Evolutionary conservation across 2,797 vertebrate genomes (phyloP).

Genomic region (Gallirallus australis): DNA sequence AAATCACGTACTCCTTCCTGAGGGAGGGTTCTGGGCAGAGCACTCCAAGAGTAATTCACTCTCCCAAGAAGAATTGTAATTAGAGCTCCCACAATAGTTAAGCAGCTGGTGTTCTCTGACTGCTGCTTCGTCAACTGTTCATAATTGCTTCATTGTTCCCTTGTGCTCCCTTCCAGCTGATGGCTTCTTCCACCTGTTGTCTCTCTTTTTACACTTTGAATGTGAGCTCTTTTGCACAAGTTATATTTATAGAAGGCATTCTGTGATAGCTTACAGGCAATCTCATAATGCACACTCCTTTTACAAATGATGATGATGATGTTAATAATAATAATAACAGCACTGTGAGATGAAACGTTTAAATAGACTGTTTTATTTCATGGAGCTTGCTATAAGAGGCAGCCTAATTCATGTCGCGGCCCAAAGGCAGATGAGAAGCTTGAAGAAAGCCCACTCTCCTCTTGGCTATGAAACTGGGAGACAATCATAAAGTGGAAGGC

Average conservation of each 20-base stretch:
- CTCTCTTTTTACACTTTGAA: conserved; percentile 23
- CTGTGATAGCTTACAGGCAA: not conserved
- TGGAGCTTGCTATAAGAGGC: not conserved
- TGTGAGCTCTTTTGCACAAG: not conserved
- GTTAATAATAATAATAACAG: not conserved
- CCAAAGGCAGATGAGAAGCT: not conserved
- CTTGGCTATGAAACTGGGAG: not conserved
- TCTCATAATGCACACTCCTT: not conserved
- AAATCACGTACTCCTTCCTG: not conserved
- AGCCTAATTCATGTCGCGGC: not conserved
- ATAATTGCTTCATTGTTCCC: conserved; percentile 65
- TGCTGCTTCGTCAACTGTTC: conserved; percentile 67
- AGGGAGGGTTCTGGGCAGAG: conserved; percentile 31
- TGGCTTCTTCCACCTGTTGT: conserved; percentile 66
- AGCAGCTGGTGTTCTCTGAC: conserved; percentile 70
- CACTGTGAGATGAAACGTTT: not conserved
- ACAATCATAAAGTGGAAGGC: not conserved
- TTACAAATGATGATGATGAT: not conserved
- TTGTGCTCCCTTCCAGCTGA: conserved; percentile 61
- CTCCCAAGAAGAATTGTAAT: conserved; percentile 60
- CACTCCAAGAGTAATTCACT: conserved; percentile 9
- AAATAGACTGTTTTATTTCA: not conserved
- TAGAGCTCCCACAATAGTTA: conserved; percentile 66
- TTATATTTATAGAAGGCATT: not conserved
- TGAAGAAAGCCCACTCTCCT: not conserved